Conservation (phyloP, 2,888 invertebrate genomes). For the Fissipunctia ypsillon region DNA sequence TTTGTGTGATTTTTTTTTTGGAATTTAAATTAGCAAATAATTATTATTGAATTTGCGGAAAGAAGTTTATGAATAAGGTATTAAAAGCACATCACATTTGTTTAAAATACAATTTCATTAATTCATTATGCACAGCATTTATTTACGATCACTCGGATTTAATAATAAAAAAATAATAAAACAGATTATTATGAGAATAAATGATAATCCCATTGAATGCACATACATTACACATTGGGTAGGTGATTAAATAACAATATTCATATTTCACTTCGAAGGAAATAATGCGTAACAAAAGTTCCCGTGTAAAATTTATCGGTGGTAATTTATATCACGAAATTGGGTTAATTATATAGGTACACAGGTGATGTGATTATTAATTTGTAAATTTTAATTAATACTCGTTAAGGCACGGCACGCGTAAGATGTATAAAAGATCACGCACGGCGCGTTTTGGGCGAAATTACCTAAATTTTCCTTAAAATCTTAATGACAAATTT, state of each 20-base stretch:
- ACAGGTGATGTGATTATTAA: slow-evolving; percentile 66
- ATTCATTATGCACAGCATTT: not conserved
- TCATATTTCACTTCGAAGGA: slow-evolving; percentile 10
- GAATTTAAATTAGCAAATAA: not conserved
- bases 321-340: slow-evolving; percentile 58
- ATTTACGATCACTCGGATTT: not conserved
- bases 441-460: slow-evolving; percentile 29
- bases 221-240: slow-evolving; percentile 22
- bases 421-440: slow-evolving; percentile 61
- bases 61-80: not conserved
- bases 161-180: slow-evolving; percentile 14
- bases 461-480: slow-evolving; percentile 47
- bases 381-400: slow-evolving; percentile 65
- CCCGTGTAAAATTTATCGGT: slow-evolving; percentile 28
- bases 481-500: slow-evolving; percentile 32
- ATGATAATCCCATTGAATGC: slow-evolving; percentile 13
- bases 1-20: not conserved
- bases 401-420: slow-evolving; percentile 49
- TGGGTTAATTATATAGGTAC: slow-evolving; percentile 65
- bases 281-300: slow-evolving; percentile 48
- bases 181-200: slow-evolving; percentile 12
- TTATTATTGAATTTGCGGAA: too few species aligned
- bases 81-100: not conserved
- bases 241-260: slow-evolving; percentile 32
- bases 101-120: not conserved